Evolutionary conservation across 2,797 vertebrate genomes (phyloP), one percentile per base, ranked within the genome.

Genomic region (Picus viridis): DNA sequence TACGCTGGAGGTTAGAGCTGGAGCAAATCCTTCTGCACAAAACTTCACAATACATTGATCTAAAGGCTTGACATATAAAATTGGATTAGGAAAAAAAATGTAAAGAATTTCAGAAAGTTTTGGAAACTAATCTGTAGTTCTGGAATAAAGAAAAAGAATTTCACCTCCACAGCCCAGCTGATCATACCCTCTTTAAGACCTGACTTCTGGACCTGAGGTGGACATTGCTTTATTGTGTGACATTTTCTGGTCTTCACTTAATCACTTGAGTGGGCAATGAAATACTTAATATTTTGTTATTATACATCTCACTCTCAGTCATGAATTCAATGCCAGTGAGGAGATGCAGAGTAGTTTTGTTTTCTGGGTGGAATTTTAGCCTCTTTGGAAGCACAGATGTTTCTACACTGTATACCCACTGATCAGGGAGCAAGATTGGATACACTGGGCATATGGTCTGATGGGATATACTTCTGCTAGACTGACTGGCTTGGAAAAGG

Each of bases 261-360:
- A 22, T 63, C 15, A 24, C n/a, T 57, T 57, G 16, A n/a, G 10
- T 29, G 18, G 16, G 3, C 3, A 77, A 30, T 13, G 6, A 85
- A 73, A 80, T 51, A 36, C 1, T 47, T 27, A 14, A 22, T 63
- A 59, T 59, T 82, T 87, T 71, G 16, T 30, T 16, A 39, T 1
- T 34, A 5, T n/a, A 43, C 3, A 3, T 29, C 29, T 70, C 9
- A 32, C 10, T 70, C 13, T 64, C 34, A 27, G 30, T 34, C 11
- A 10, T n/a, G 27, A 41, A 27, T 24, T 4, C 2, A 88, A 22
- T 32, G 43, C 2, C 14, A 34, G 2, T 12, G 54, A 54, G 32
- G 16, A 89, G 10, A 17, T 5, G 24, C 0, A 14, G 1, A 47
- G 2, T 3, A 15, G 2, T 67, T 79, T 70, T 39, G 2, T 65